Percentiles rank a stretch among this genome's conserved stretches.
These are phyloP conservation scores for Agrochola litura DNA, from an alignment of 2,888 invertebrate species.

Conservation along the genomic window DNA sequence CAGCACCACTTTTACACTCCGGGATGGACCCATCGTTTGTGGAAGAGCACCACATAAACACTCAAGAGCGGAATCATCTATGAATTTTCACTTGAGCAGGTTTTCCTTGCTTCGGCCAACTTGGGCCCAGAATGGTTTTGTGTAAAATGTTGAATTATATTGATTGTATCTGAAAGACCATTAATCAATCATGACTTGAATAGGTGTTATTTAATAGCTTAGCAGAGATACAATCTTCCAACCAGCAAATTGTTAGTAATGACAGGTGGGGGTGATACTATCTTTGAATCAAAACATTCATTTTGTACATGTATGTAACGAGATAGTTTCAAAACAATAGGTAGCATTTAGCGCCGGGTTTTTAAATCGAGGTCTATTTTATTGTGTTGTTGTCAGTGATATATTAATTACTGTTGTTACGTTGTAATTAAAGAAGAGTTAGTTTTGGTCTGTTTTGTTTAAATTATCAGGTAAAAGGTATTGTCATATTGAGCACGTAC, in stretches of 20 bases:
- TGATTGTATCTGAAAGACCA: neutral
- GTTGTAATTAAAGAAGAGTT: neutral
- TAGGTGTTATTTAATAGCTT: slow-evolving; percentile 20
- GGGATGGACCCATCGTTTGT: too few species aligned
- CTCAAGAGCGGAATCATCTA: neutral
- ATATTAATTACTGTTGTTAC: neutral
- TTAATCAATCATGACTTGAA: slow-evolving; percentile 30
- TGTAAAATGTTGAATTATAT: neutral
- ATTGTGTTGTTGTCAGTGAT: slow-evolving; percentile 7
- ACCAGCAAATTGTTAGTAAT: slow-evolving; percentile 17
- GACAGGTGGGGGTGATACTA: slow-evolving; percentile 17
- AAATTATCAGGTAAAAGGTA: neutral
- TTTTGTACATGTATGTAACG: slow-evolving; percentile 14
- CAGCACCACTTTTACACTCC: neutral
- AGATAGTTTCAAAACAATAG: slow-evolving; percentile 41
- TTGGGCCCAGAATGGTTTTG: neutral
- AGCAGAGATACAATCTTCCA: slow-evolving; percentile 26
- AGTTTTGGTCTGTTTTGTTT: neutral
- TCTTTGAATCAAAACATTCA: slow-evolving; percentile 26
- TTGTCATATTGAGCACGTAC: neutral
- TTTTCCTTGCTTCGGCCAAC: neutral
- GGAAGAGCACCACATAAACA: too few species aligned
- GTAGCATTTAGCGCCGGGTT: neutral
- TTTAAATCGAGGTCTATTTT: neutral
- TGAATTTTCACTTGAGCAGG: neutral